A percentile compares a stretch with the other conserved stretches of the same genome.
Evolutionary conservation across 2,888 invertebrate genomes (phyloP).

Genomic region (Netelia inedita): DNA sequence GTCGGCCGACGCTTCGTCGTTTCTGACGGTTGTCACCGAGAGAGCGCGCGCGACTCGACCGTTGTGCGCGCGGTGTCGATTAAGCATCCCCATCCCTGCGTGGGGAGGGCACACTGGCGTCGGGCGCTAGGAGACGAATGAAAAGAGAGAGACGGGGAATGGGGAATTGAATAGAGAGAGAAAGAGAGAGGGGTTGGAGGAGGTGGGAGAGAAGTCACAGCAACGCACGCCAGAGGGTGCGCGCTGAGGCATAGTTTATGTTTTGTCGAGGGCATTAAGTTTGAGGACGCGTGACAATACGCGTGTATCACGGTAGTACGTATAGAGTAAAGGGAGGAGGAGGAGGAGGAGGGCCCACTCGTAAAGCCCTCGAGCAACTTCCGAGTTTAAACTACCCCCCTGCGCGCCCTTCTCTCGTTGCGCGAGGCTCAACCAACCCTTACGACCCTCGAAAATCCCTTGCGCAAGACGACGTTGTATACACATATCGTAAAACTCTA

Average conservation of each 20-base stretch:
- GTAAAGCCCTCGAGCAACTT: conserved; percentile 67
- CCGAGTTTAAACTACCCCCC: conserved; percentile 41
- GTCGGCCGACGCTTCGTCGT: conserved; percentile 4
- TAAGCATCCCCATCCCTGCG: conserved; percentile 76
- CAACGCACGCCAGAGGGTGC: conserved; percentile 70
- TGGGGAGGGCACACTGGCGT: conserved; percentile 6
- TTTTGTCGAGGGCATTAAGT: conserved; percentile 72
- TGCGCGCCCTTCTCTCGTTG: conserved; percentile 8
- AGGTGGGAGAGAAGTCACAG: conserved; percentile 13
- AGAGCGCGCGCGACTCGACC: conserved; percentile 25
- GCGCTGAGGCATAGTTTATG: conserved; percentile 77
- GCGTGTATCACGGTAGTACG: conserved; percentile 58
- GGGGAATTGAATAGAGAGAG: neutral
- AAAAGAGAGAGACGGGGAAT: neutral
- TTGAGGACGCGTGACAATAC: conserved; percentile 70
- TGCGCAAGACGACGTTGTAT: conserved; percentile 10
- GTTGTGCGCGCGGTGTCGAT: conserved; percentile 67
- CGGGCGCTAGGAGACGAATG: neutral
- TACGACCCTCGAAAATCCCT: conserved; percentile 36
- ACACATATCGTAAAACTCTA: conserved; percentile 14
- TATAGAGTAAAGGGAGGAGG: neutral
- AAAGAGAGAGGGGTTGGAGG: neutral
- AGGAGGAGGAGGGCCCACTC: conserved; percentile 39
- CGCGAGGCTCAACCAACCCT: conserved; percentile 35
- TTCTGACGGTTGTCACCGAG: conserved; percentile 22